A percentile compares a stretch with the other conserved stretches of the same genome.
These are phyloP conservation scores for Cryptops parisi DNA, from an alignment of 2,888 invertebrate species.

Conservation along the genomic window DNA sequence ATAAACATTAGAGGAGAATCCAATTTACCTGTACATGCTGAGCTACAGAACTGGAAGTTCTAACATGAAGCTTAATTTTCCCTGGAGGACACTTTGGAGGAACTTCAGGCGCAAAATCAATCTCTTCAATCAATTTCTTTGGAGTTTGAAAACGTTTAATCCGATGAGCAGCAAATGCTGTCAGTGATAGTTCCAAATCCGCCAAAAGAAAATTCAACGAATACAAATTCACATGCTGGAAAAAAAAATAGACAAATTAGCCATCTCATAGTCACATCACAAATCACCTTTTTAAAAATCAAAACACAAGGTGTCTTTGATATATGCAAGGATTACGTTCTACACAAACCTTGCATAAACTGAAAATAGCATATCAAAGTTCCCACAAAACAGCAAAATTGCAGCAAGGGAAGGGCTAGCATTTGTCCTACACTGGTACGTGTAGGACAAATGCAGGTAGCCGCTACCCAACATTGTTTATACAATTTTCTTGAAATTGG, in stretches of 20 bases:
- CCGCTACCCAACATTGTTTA: no score
- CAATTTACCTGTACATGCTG: constrained; percentile 6
- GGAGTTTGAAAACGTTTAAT: constrained; percentile 58
- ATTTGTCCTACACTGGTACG: no score
- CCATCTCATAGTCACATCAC: background rate
- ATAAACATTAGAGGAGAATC: background rate
- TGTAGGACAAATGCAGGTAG: no score
- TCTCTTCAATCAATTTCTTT: constrained; percentile 51
- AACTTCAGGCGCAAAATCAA: constrained; percentile 43
- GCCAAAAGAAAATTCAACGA: constrained; percentile 48
- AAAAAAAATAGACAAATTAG: constrained; percentile 17
- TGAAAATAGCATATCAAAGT: no score
- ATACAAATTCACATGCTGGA: constrained; percentile 49
- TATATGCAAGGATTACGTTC: no score
- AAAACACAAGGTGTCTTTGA: no score
- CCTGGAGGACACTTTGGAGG: constrained; percentile 50
- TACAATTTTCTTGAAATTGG: no score
- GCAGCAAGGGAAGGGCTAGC: no score
- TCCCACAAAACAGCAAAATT: no score
- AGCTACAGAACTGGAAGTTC: constrained; percentile 24
- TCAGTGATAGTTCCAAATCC: constrained; percentile 50
- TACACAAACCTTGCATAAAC: no score
- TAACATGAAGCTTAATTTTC: constrained; percentile 46
- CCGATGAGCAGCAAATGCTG: constrained; percentile 73
- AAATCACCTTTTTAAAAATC: no score